Percentiles rank a stretch among this genome's conserved stretches.
phyloP scores from a whole-genome alignment of 2,797 vertebrate species.

The Danio albolineatus region DNA sequence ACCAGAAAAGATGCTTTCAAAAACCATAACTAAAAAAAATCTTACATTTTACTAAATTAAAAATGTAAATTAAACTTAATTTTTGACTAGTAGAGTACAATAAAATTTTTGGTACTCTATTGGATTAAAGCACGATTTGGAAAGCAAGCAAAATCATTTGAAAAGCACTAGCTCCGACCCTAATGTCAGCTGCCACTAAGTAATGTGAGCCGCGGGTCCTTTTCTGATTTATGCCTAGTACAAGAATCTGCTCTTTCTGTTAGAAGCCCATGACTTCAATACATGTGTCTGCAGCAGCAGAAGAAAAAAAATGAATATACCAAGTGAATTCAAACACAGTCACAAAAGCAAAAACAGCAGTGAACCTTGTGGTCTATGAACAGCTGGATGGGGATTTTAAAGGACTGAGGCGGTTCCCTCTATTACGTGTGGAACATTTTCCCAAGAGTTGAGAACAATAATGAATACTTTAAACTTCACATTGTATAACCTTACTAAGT shows the following conservation, averaged over 20 bases:
- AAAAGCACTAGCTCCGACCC: neutral
- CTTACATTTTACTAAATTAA: too few species aligned
- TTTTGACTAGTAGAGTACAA: neutral
- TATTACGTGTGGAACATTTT: neutral
- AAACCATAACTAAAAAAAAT: too few species aligned
- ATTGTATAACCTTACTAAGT: neutral
- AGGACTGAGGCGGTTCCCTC: neutral
- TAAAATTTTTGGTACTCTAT: neutral
- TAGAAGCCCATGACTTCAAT: neutral
- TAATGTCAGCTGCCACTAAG: slow-evolving; percentile 40
- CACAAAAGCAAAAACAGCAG: neutral
- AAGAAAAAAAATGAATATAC: neutral
- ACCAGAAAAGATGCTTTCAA: too few species aligned
- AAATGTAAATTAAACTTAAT: too few species aligned
- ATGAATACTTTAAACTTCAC: neutral
- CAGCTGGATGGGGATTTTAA: neutral
- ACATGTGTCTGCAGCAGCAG: neutral
- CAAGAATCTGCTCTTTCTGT: slow-evolving; percentile 31
- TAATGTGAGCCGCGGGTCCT: slow-evolving; percentile 29
- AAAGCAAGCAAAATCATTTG: neutral
- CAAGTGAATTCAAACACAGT: neutral
- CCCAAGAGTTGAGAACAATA: neutral
- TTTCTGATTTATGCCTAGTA: slow-evolving; percentile 28
- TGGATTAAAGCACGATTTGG: neutral
- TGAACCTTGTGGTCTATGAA: neutral